Conservation (phyloP, 2,888 invertebrate species). For the Sesia apiformis region DNA sequence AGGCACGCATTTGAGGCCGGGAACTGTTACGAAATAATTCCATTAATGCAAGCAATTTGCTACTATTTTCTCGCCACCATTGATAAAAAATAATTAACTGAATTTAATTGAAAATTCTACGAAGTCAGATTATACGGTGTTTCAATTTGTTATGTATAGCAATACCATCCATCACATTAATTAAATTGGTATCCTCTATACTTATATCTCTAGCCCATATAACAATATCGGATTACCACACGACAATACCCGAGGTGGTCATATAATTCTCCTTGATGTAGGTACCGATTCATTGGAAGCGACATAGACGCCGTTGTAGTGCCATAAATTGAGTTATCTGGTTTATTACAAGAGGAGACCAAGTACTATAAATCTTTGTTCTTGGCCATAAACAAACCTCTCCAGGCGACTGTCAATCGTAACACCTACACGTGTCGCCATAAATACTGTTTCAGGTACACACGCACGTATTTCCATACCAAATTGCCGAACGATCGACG, state of each 20-base stretch:
- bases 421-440: conserved; percentile 18
- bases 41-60: too few relatives aligned
- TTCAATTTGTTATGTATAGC: not conserved
- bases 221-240: not conserved
- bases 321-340: conserved; percentile 53
- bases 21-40: too few relatives aligned
- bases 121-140: too few relatives aligned
- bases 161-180: not conserved
- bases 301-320: conserved; percentile 34
- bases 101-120: too few relatives aligned
- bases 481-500: conserved; percentile 39
- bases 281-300: conserved; percentile 31
- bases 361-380: conserved; percentile 35
- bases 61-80: too few relatives aligned
- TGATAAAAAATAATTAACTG: too few relatives aligned
- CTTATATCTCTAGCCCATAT: not conserved
- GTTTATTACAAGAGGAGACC: conserved; percentile 46
- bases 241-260: conserved; percentile 7
- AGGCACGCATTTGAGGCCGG: too few relatives aligned
- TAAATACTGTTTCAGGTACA: conserved; percentile 37
- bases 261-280: conserved; percentile 41
- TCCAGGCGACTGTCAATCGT: conserved; percentile 48
- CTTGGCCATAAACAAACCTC: conserved; percentile 34
- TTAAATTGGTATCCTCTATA: not conserved
- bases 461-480: conserved; percentile 31